Evolutionary conservation across 2,888 invertebrate genomes (phyloP), one percentile per base, ranked within the genome.

Genomic region (Fissipunctia ypsillon): DNA sequence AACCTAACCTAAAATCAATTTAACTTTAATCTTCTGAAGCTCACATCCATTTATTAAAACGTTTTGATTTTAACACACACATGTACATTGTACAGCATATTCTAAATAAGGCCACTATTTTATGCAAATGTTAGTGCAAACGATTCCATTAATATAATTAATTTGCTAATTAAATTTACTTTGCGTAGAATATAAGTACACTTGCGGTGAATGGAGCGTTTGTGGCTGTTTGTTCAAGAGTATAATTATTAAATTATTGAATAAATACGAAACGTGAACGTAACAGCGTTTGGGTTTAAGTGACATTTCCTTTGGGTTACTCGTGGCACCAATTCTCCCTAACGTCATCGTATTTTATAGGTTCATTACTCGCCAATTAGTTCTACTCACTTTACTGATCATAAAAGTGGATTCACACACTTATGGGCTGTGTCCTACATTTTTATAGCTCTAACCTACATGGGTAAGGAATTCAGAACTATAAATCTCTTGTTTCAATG

Each of bases 281-380:
- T 56, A 28, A 41, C 19, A 56, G 45, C 31, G 43, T 48, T 56
- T 25, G 14, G 43, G 14, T 61, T 56, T 43, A 43, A 69, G 50
- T 61, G 56, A 52, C 1, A 35, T 63, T 66, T 60, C 38, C 35
- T 67, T 35, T 50, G 50, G 19, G 19, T 28, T 60, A 25, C 43
- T 38, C n/a, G n/a, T 60, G 38, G 56, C 48, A 61, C 50, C 22
- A 52, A 54, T 59, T 63, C 31, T 48, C 68, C 52, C 16, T 25
- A 52, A 63, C 67, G 16, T 57, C 48, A 56, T 54, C 35, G 22
- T 71, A 83, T 85, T 89, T 89, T 90, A 89, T 89, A 84, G 80
- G 81, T 83, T 83, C 84, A 88, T 89, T 84, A 85, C 75, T 83
- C 80, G 85, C 86, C 88, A 92, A 91, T 90, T 90, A 91, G 90